Percentiles rank a stretch among this genome's conserved stretches.
phyloP scores from a whole-genome alignment of 2,113 vertebrate genomes.

The Sceloporus undulatus region DNA sequence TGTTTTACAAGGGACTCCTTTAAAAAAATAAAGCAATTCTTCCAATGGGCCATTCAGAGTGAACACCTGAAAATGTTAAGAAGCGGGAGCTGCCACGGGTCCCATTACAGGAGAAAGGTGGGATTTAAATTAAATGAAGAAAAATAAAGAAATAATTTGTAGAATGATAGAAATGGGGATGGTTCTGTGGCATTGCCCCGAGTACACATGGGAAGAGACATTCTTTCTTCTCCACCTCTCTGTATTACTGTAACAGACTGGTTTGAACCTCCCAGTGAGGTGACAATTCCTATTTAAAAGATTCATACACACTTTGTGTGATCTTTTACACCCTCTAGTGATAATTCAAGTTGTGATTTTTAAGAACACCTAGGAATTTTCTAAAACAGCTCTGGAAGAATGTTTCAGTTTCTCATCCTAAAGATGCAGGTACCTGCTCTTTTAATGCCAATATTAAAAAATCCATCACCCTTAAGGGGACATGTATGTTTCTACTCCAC shows the following conservation, averaged over 20 bases:
- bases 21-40: no score
- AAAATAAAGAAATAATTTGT: no score
- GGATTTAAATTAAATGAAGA: no score
- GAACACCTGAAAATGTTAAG: background rate
- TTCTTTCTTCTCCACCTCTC: background rate
- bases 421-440: background rate
- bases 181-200: no score
- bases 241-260: background rate
- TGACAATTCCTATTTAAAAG: background rate
- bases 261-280: background rate
- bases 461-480: background rate
- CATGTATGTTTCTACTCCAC: no score
- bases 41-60: background rate
- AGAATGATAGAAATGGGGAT: background rate
- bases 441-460: background rate
- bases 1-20: background rate
- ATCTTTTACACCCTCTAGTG: background rate
- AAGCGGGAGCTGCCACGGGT: background rate
- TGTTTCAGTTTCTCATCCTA: background rate
- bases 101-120: no score
- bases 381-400: no score
- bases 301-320: background rate
- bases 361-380: no score
- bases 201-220: background rate
- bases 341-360: background rate